Conservation (phyloP, 2,888 invertebrate genomes). For the Helleia helle region DNA sequence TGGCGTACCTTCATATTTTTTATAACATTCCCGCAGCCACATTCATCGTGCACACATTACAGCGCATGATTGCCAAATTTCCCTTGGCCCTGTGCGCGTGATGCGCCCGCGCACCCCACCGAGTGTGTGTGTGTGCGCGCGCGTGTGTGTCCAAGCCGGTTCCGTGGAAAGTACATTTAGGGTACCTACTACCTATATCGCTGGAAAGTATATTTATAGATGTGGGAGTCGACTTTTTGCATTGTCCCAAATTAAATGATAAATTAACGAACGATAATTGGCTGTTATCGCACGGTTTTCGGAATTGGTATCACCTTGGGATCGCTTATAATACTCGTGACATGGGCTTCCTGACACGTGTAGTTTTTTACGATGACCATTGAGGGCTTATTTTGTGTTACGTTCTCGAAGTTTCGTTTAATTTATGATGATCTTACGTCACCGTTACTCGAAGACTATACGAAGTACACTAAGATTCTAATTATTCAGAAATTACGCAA, state of each 20-base stretch:
- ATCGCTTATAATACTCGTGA: not conserved
- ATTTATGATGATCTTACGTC: no score
- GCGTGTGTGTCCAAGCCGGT: slow-evolving; percentile 49
- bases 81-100: slow-evolving; percentile 55
- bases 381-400: no score
- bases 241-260: slow-evolving; percentile 8
- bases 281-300: no score
- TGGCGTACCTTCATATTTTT: no score
- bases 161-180: slow-evolving; percentile 43
- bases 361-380: no score
- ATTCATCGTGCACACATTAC: slow-evolving; percentile 21
- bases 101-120: no score
- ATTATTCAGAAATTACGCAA: no score
- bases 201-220: slow-evolving; percentile 41
- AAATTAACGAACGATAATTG: slow-evolving; percentile 9
- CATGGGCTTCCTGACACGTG: no score
- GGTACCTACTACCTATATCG: slow-evolving; percentile 47
- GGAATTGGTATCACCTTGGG: not conserved
- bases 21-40: slow-evolving; percentile 21
- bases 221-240: slow-evolving; percentile 12
- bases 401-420: no score
- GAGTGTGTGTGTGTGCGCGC: slow-evolving; percentile 30
- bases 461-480: no score
- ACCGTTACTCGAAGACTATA: no score
- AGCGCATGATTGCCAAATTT: slow-evolving; percentile 64